Base-by-base conservation (phyloP, 2,888 invertebrate genomes). In the Drosophila mettleri region DNA sequence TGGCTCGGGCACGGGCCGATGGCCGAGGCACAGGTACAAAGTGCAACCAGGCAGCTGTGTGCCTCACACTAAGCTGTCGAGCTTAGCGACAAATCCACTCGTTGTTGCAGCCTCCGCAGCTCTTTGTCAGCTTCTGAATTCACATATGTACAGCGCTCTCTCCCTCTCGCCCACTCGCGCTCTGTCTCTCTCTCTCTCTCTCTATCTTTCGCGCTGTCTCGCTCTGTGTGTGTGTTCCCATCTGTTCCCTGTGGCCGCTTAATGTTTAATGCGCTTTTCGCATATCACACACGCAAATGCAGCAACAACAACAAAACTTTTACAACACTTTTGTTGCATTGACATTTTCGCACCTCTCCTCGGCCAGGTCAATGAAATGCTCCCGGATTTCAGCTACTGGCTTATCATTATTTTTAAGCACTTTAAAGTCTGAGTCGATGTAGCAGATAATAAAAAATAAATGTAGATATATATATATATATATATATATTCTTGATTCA, bases 11-110 rank as follows among this genome's bases (percentile, higher is more conserved):
- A 51, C 27, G 16, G 54, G 31, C 38, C 34, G 48, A 3, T 27
- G 24, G 46, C 29, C 24, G 45, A 46, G 45, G 45, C 53, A 59
- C 78, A 61, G 82, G 64, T 75, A 79, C 78, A 82, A 75, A 79
- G 66, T 64, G 76, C 67, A 52, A 39, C 41, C 46, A 70, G 63
- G 41, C 76, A 73, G 67, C 63, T 77, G 78, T 52, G 65, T 48
- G 63, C 54, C 78, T 69, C 77, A 74, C 71, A 78, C 79, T 78
- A 78, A 78, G 79, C 77, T 75, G 75, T 78, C 79, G 72, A 79
- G 79, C 75, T 79, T 79, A 72, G 59, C 52, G 58, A 59, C 75
- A 79, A 78, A 79, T 78, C 77, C 79, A 79, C 63, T 71, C 43
- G 53, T 53, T 36, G 48, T 51, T 60, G 67, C 74, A 60, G 33